Evolutionary conservation across 2,888 invertebrate genomes (phyloP), one percentile per base, ranked within the genome.

Genomic region (Clistopyga incitator): DNA sequence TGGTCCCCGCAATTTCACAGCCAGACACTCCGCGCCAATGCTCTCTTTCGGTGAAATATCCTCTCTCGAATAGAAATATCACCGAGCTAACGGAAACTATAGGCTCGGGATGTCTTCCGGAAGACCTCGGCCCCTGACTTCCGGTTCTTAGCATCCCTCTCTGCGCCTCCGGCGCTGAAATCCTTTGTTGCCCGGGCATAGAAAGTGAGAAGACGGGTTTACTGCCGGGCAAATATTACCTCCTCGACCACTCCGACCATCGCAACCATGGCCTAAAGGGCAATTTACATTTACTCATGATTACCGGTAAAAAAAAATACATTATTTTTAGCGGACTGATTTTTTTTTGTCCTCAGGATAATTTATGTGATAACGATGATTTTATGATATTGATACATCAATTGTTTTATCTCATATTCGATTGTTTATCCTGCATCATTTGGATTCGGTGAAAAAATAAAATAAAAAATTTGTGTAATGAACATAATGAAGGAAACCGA

Each of bases 31-130:
- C 59, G 67, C 42, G 50, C 67, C 67, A 29, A 23, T 68, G 47
- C 52, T 61, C 59, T 45, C 75, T 38, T 65, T 18, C 52, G 45
- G 56, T 68, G 56, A 4, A 29, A 4, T 29, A 52, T 61, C 64
- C 29, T 59, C 54, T 61, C 52, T 6, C 45, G 75, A 68, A 71
- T 61, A 70, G 74, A 74, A 80, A 79, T 72, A 78, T 77, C 50
- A 23, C 68, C 18, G 50, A 77, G 74, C 77, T 67, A 71, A 76
- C 85, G 85, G 85, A 85, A 82, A 77, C 82, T 75, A 71, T 64
- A 80, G 84, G 74, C 85, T 81, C 72, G 81, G 82, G 67, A 82
- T 80, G 70, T 85, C 82, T 84, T 82, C 78, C 72, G 79, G 50
- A 47, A 45, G 54, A 70, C 3, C 47, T 78, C 76, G 75, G 54